Evolutionary conservation across 2,797 vertebrate genomes (phyloP), one percentile per base, ranked within the genome.

Genomic region (Micromesistius poutassou): DNA sequence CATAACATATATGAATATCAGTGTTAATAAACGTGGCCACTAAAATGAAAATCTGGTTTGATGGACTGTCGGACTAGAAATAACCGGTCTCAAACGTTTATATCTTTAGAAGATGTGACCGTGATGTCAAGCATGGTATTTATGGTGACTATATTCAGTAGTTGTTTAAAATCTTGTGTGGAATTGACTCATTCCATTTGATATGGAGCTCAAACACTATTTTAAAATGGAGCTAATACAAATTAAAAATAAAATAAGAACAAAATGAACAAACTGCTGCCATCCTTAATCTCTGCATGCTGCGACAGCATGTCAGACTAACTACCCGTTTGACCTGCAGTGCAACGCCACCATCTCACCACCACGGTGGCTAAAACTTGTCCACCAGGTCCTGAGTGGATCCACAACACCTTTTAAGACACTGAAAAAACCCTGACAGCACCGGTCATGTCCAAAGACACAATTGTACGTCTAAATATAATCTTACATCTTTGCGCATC

Each of bases 351-450:
- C 3, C 4, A 36, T 78, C 62, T 14, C 82, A 78, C 87, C 90
- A 87, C 81, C 82, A 88, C 81, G n/a, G 78, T 40, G 28, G 74
- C 4, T 28, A 76, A 74, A 78, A 75, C 13, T 38, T 40, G 40
- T 36, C n/a, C 12, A 55, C 16, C 31, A 4, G 5, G 9, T 76
- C 75, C 62, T 4, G 55, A 38, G 14, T 14, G 62, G n/a, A 38
- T 40, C 75, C 35, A 38, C 30, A 28, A 70, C 75, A 70, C n/a
- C n/a, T n/a, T n/a, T 8, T 9, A 66, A 66, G 55, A 66, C 55
- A 28, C n/a, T 25, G 8, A 66, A 66, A 25, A 66, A 66, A 66
- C 19, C 19, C 46, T 62, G 50, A 35, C 50, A n/a, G 19, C 50
- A n/a, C 22, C 5, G 22, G 19, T 7, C 22, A n/a, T 9, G 1